These are phyloP conservation scores for Sanderia malayensis DNA, from an alignment of 30 jellyfish, hydroid and myxozoan genomes.

Conservation along the genomic window DNA sequence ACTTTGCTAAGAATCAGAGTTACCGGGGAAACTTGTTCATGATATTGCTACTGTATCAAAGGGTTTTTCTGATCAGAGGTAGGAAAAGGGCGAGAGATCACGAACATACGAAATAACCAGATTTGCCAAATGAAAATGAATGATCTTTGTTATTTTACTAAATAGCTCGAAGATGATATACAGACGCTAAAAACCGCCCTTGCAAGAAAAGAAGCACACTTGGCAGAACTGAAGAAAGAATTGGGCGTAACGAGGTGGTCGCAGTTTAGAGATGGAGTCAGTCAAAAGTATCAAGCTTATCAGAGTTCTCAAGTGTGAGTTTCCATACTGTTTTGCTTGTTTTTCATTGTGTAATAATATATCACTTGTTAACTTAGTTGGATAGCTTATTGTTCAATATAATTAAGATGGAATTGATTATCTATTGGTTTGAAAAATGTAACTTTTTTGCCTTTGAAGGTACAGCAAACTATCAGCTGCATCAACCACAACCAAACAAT, in stretches of 20 bases:
- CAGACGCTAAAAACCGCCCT: slow-evolving; percentile 63
- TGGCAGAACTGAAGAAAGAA: slow-evolving; percentile 59
- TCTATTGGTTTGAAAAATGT: too few relatives aligned
- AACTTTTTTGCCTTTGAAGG: too few relatives aligned
- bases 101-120: too few relatives aligned
- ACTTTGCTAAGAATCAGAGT: neutral
- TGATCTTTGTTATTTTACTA: too few relatives aligned
- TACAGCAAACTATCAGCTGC: slow-evolving; percentile 51
- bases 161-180: slow-evolving; percentile 69
- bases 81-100: neutral
- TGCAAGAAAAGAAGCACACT: slow-evolving; percentile 65
- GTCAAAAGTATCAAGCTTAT: slow-evolving; percentile 38
- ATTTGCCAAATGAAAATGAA: too few relatives aligned
- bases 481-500: slow-evolving; percentile 60
- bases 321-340: too few relatives aligned
- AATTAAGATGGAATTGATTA: too few relatives aligned
- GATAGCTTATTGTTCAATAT: too few relatives aligned
- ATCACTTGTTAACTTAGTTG: too few relatives aligned
- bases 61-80: neutral
- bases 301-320: slow-evolving; percentile 47
- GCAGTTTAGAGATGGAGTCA: slow-evolving; percentile 54
- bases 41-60: neutral
- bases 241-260: slow-evolving; percentile 87
- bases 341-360: too few relatives aligned
- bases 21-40: too few relatives aligned